phyloP scores from a whole-genome alignment of 2,797 vertebrate genomes.

The Epinephelus awoara region DNA sequence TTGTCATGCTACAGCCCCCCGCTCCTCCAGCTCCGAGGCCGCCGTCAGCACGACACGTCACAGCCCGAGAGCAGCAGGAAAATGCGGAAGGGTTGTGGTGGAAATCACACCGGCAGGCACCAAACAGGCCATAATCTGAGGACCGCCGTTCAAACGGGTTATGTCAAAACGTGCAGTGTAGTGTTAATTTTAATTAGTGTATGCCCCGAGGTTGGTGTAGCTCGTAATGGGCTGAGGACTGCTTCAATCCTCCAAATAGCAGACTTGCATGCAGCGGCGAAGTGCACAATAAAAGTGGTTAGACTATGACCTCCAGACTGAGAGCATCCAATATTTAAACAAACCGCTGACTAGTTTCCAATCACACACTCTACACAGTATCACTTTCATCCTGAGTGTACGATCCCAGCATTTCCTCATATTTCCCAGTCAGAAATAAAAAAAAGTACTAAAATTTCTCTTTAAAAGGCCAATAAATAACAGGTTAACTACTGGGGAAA shows the following conservation, averaged over 20 bases:
- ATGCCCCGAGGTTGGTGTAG: slow-evolving; percentile 13
- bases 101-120: slow-evolving; percentile 80
- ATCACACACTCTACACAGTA: neutral
- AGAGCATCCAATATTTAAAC: slow-evolving; percentile 34
- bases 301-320: slow-evolving; percentile 21
- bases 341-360: slow-evolving; percentile 9
- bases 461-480: neutral
- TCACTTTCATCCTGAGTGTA: neutral
- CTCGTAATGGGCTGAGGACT: neutral
- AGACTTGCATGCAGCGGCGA: neutral
- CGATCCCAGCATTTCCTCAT: too few species aligned
- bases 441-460: neutral
- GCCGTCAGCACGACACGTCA: slow-evolving; percentile 98
- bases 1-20: slow-evolving; percentile 90
- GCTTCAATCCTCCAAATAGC: neutral
- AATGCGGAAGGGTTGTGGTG: slow-evolving; percentile 92
- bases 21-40: slow-evolving; percentile 92
- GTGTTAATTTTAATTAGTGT: slow-evolving; percentile 33
- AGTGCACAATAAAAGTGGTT: slow-evolving; percentile 9
- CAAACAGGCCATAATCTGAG: slow-evolving; percentile 77
- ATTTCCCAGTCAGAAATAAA: neutral
- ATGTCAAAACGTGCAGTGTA: slow-evolving; percentile 29
- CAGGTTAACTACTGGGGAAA: neutral
- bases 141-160: slow-evolving; percentile 20
- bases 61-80: slow-evolving; percentile 94